Conservation (phyloP, 2,888 invertebrate genomes). For the Dolichopus griseipennis region DNA sequence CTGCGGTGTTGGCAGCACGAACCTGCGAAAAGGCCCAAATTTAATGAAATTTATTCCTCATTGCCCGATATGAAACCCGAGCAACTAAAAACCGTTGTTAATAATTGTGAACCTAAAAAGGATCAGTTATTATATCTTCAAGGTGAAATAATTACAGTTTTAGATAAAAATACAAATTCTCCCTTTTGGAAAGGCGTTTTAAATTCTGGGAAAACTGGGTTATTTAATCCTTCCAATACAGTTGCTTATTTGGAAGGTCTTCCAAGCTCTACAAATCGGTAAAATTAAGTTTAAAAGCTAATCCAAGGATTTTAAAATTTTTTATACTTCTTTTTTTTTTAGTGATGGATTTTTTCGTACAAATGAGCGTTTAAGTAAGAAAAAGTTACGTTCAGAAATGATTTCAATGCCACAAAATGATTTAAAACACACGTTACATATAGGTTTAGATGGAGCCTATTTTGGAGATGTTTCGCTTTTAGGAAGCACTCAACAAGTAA, state of each 20-base stretch:
- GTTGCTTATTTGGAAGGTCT: slow-evolving; percentile 69
- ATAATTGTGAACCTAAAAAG: slow-evolving; percentile 46
- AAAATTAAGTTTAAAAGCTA: slow-evolving; percentile 7
- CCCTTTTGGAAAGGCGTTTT: slow-evolving; percentile 86
- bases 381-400: slow-evolving; percentile 79
- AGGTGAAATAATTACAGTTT: slow-evolving; percentile 85
- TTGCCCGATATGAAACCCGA: slow-evolving; percentile 84
- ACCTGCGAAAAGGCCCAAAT: slow-evolving; percentile 77
- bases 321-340: not conserved
- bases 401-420: slow-evolving; percentile 96
- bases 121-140: slow-evolving; percentile 75
- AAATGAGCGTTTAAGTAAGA: slow-evolving; percentile 49
- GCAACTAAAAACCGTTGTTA: slow-evolving; percentile 73
- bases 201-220: slow-evolving; percentile 82
- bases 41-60: slow-evolving; percentile 69
- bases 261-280: slow-evolving; percentile 37
- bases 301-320: not conserved
- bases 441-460: slow-evolving; percentile 92
- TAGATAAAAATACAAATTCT: slow-evolving; percentile 68
- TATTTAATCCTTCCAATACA: slow-evolving; percentile 82
- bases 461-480: slow-evolving; percentile 83
- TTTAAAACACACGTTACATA: slow-evolving; percentile 90
- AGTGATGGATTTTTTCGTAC: slow-evolving; percentile 56
- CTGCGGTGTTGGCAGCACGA: slow-evolving; percentile 95
- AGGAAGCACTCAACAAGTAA: slow-evolving; percentile 42